These are phyloP conservation scores for Ganaspis brasiliensis DNA, from an alignment of 2,888 invertebrate genomes.

Conservation along the genomic window DNA sequence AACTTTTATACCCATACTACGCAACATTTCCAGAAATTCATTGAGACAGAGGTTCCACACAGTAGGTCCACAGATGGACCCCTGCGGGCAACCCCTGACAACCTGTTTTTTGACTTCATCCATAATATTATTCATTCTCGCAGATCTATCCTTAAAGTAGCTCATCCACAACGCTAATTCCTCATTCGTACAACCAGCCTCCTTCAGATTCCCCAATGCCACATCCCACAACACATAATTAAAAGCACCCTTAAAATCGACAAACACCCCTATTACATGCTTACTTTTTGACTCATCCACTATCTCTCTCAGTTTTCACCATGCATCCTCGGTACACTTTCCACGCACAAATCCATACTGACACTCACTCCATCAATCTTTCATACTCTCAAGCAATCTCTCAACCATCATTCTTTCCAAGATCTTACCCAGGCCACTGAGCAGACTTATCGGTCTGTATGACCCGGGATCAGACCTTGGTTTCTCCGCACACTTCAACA, in stretches of 20 bases:
- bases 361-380: slow-evolving; percentile 15
- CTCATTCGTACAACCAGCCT: slow-evolving; percentile 52
- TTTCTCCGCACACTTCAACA: background rate
- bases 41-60: slow-evolving; percentile 57
- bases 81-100: slow-evolving; percentile 54
- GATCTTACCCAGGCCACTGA: slow-evolving; percentile 35
- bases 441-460: slow-evolving; percentile 43
- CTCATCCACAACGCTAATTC: slow-evolving; percentile 6
- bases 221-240: slow-evolving; percentile 40
- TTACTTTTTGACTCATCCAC: background rate
- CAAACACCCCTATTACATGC: slow-evolving; percentile 10
- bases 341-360: slow-evolving; percentile 37
- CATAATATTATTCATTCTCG: background rate
- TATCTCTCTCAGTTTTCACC: background rate
- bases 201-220: background rate
- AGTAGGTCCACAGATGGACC: slow-evolving; percentile 50
- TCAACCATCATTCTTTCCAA: slow-evolving; percentile 39
- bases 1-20: too few relatives aligned
- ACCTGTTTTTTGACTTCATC: background rate
- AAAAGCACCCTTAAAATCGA: slow-evolving; percentile 43
- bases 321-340: slow-evolving; percentile 45
- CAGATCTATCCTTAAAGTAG: slow-evolving; percentile 44
- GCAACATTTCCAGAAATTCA: too few relatives aligned
- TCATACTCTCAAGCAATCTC: background rate
- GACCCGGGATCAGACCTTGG: background rate